A percentile compares a stretch with the other conserved stretches of the same genome.
Conservation (phyloP, 1,140 invertebrate species). For the Zaprionus vittiger region DNA sequence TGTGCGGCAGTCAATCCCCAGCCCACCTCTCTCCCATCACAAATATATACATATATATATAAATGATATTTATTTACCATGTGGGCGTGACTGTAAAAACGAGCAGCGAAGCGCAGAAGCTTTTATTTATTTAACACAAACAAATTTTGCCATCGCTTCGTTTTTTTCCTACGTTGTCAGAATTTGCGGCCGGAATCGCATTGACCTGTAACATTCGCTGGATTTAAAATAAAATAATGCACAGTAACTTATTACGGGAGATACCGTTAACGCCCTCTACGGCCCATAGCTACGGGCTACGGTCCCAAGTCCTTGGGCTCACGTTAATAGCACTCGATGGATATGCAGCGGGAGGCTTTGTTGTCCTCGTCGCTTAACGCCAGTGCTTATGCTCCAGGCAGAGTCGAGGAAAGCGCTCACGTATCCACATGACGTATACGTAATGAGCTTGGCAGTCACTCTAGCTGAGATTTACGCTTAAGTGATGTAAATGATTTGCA, state of each 20-base stretch:
- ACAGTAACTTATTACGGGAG: conserved; percentile 69
- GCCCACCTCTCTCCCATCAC: not conserved
- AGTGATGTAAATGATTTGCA: conserved; percentile 70
- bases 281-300: conserved; percentile 16
- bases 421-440: conserved; percentile 30
- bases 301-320: conserved; percentile 47
- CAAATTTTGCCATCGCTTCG: conserved; percentile 46
- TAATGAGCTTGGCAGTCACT: conserved; percentile 27
- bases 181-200: conserved; percentile 57
- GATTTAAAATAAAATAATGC: conserved; percentile 57
- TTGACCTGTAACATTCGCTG: conserved; percentile 64
- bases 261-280: conserved; percentile 67
- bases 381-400: not conserved
- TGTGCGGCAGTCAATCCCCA: not conserved
- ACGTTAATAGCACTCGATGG: conserved; percentile 55
- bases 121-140: conserved; percentile 68
- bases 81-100: conserved; percentile 16
- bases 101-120: conserved; percentile 26
- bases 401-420: not conserved
- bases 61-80: not conserved
- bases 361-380: conserved; percentile 10
- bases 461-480: conserved; percentile 61
- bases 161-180: conserved; percentile 57
- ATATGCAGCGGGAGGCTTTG: conserved; percentile 1
- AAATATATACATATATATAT: not conserved